Evolutionary conservation across 1,140 invertebrate genomes (phyloP).

Genomic region (Neoseiulus cucumeris): DNA sequence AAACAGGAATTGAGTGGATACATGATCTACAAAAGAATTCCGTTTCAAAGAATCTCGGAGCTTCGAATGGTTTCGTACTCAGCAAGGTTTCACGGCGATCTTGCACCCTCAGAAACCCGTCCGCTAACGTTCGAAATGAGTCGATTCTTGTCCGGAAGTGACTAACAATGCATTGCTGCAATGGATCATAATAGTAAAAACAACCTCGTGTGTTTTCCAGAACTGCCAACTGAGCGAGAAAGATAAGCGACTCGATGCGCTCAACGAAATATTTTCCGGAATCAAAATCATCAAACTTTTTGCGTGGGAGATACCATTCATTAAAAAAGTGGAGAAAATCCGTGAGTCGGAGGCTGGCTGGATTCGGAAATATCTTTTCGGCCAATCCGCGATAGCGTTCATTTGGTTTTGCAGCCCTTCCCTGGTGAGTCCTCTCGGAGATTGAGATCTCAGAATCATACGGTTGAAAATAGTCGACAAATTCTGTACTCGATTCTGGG

Average conservation of each 20-base stretch:
- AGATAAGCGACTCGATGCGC: slow-evolving; percentile 58
- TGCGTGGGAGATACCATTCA: slow-evolving; percentile 24
- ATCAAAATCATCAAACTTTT: slow-evolving; percentile 40
- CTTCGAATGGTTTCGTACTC: too few species aligned
- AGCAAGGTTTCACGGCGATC: too few species aligned
- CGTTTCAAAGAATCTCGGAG: too few species aligned
- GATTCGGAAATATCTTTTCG: slow-evolving; percentile 17
- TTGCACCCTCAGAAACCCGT: too few species aligned
- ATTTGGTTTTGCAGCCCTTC: slow-evolving; percentile 63
- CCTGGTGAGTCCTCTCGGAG: slow-evolving; percentile 44
- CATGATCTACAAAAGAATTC: too few species aligned
- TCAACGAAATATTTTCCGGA: slow-evolving; percentile 82
- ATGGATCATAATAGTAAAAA: too few species aligned
- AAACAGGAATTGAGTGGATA: too few species aligned
- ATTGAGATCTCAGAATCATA: too few species aligned
- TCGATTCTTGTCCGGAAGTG: background rate
- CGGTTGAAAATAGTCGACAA: too few species aligned
- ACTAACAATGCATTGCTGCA: too few species aligned
- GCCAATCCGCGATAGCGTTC: slow-evolving; percentile 18
- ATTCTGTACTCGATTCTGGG: too few species aligned
- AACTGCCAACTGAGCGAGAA: slow-evolving; percentile 20
- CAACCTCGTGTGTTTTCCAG: slow-evolving; percentile 13
- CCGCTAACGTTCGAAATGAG: too few species aligned
- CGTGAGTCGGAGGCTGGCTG: slow-evolving; percentile 18
- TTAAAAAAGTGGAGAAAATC: slow-evolving; percentile 17